Evolutionary conservation across 1,140 invertebrate genomes (phyloP).

Genomic region (Conus ventricosus): DNA sequence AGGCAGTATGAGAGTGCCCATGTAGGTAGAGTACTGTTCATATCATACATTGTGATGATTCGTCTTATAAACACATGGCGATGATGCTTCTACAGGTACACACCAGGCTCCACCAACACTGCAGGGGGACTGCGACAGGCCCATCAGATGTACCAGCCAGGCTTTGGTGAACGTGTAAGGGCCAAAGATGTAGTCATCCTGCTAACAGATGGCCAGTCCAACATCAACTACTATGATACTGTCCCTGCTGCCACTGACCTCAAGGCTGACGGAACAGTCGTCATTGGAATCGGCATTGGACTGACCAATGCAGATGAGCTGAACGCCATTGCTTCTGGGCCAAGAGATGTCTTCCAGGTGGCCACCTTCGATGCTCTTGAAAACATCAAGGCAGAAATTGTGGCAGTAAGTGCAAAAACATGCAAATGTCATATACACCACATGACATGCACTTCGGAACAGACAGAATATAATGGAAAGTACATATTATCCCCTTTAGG

Average conservation of each 20-base stretch:
- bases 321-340: slow-evolving; percentile 54
- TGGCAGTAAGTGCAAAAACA: neutral
- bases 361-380: slow-evolving; percentile 23
- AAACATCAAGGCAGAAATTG: slow-evolving; percentile 27
- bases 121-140: slow-evolving; percentile 59
- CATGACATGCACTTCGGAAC: too few relatives aligned
- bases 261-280: slow-evolving; percentile 53
- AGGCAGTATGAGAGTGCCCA: too few relatives aligned
- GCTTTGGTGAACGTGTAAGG: slow-evolving; percentile 57
- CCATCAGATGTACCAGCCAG: slow-evolving; percentile 45
- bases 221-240: slow-evolving; percentile 65
- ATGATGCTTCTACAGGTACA: slow-evolving; percentile 43
- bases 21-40: too few relatives aligned
- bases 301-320: slow-evolving; percentile 57
- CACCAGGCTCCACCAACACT: slow-evolving; percentile 67
- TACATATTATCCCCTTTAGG: too few relatives aligned
- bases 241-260: slow-evolving; percentile 59
- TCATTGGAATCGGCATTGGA: slow-evolving; percentile 63
- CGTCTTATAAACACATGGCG: neutral
- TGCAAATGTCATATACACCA: too few relatives aligned
- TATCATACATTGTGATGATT: neutral
- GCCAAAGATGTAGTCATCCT: slow-evolving; percentile 66
- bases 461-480: too few relatives aligned
- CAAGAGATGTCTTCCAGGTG: slow-evolving; percentile 55
- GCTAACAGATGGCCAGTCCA: slow-evolving; percentile 68